Base-by-base conservation (phyloP, 2,888 invertebrate species). In the Melangyna quadrimaculata region DNA sequence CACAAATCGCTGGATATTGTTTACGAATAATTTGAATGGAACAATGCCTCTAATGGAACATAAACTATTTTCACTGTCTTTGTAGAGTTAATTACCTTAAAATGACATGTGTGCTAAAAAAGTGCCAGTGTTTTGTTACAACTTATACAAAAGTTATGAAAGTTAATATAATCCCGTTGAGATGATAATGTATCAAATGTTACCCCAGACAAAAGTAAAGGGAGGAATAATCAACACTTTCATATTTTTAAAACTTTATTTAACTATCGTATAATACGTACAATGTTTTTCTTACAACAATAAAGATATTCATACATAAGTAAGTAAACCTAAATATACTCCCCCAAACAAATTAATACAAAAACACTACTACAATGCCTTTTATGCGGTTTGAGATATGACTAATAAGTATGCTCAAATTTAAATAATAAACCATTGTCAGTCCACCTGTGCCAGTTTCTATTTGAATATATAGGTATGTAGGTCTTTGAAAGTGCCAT, bases 361-460 rank as follows among this genome's bases (percentile, higher is more conserved):
- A 27, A n/a, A n/a, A n/a, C n/a, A n/a, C n/a, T n/a, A n/a, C n/a
- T 12, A 24, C 14, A 37, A 35, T 22, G 1, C 27, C 59, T 19
- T 14, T 19, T 22, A 22, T 59, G 19, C 4, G 59, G 57, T 55
- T 4, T 22, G 35, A 37, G 2, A 27, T 65, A 45, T 65, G 43
- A 43, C 45, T 45, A 65, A 43, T 45, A 65, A n/a, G n/a, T n/a
- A n/a, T n/a, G n/a, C 45, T 45, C 19, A 65, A 45, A 61, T 40
- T 12, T 12, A 22, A 55, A 71, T 71, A 61, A 61, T 40, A 3
- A 48, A 19, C 75, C 27, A 75, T 71, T 71, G 71, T 77, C 27
- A 48, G 51, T 22, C 27, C 71, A 78, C 78, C 78, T 70, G 78
- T 48, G 61, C 70, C 73, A 70, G 69, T 67, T 78, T 57, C 5